Base-by-base conservation (phyloP, 2,113 vertebrate species). In the Acanthochromis polyacanthus region DNA sequence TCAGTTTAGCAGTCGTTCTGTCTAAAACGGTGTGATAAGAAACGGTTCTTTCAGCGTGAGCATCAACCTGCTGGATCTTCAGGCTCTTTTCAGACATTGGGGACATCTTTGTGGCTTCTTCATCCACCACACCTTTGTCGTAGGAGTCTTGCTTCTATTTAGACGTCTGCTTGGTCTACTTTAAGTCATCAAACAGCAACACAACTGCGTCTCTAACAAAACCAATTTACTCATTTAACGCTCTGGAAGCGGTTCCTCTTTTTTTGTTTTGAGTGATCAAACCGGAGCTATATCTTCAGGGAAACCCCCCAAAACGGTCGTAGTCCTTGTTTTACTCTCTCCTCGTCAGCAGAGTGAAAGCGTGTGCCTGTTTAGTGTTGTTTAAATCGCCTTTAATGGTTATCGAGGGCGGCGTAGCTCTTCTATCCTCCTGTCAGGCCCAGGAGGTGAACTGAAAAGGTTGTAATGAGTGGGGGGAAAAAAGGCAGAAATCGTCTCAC, bases 251-350 rank as follows among this genome's bases (percentile, higher is more conserved):
- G 46, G 83, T 91, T 91, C 87, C 84, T 83, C 85, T 87, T 91
- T 90, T 75, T 88, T 55, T 79, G 56, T 86, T 85, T 89, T 89
- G 62, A 85, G 78, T 64, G 63, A 77, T 83, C 51, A 57, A 38
- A 52, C 17, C 19, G 28, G 55, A 2, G 43, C 43, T 16, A 20
- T 69, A 17, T 72, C 60, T 76, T 69, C 5, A 57, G 84, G 90
- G 92, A 88, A 92, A 88, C 61, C 81, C 88, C 92, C 65, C 32
- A 23, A 55, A 92, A 89, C 64, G 12, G 78, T 82, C 52, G 32
- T 14, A 40, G 50, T 57, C 79, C 50, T 65, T n/a, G 20, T 85
- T 81, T 86, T 57, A 72, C 70, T 64, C 10, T 8, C 48, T 70
- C 53, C 20, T 14, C 10, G 23, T 23, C 25, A 60, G 48, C 79